phyloP scores from a whole-genome alignment of 2,113 vertebrate species.

The Numenius arquata region DNA sequence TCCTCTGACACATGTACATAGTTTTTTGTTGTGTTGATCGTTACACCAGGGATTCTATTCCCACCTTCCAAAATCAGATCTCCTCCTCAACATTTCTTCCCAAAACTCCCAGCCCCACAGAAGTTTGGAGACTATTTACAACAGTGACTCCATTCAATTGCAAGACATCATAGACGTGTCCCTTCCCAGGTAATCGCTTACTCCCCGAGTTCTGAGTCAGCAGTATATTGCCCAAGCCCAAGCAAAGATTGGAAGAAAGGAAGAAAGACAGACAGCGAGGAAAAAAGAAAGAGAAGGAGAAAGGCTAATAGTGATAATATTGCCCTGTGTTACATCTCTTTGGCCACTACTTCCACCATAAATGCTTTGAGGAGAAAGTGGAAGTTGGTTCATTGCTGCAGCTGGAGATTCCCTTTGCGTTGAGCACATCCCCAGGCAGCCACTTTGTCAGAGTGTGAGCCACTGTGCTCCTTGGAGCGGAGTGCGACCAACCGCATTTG shows the following conservation, averaged over 20 bases:
- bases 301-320: not conserved
- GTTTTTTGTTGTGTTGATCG: not conserved
- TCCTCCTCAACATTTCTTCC: not conserved
- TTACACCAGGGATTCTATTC: not conserved
- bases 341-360: not conserved
- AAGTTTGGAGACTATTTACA: not conserved
- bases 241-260: not conserved
- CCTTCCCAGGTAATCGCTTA: not conserved
- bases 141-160: not conserved
- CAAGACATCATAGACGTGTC: fast-evolving
- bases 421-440: not conserved
- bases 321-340: not conserved
- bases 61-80: not conserved
- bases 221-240: not conserved
- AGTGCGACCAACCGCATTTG: not conserved
- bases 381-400: not conserved
- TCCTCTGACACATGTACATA: fast-evolving
- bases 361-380: not conserved
- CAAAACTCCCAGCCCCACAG: not conserved
- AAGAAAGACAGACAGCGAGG: not conserved
- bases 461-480: not conserved
- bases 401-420: not conserved
- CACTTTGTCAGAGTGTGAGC: not conserved
- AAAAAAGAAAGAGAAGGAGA: not conserved
- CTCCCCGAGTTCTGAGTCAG: not conserved